Conservation (phyloP, 1,140 invertebrate genomes). For the Cecropterus lyciades region DNA sequence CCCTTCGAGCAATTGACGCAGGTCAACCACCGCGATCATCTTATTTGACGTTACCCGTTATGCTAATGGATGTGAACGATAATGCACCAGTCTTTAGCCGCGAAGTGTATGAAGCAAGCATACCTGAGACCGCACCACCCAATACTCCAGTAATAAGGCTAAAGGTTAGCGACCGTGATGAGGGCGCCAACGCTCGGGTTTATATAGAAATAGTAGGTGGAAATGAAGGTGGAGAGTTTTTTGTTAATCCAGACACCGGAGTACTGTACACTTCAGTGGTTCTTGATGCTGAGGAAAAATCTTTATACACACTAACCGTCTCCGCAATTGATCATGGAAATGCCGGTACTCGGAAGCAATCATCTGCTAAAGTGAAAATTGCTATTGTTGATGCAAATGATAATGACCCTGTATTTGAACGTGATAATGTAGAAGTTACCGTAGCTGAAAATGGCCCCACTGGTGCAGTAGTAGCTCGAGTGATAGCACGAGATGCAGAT, state of each 20-base stretch:
- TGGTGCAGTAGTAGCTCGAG: conserved; percentile 92
- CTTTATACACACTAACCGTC: conserved; percentile 95
- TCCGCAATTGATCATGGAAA: conserved; percentile 96
- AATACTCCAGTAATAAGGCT: conserved; percentile 94
- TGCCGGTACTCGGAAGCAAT: conserved; percentile 92
- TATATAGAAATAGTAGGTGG: conserved; percentile 96
- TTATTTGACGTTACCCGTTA: conserved; percentile 90
- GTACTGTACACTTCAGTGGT: conserved; percentile 93
- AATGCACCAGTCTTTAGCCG: conserved; percentile 95
- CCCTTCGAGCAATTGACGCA: conserved; percentile 92
- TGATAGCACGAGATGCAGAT: conserved; percentile 94
- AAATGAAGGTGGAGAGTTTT: conserved; percentile 95
- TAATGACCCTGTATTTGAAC: conserved; percentile 95
- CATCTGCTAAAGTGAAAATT: conserved; percentile 95
- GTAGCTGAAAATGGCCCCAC: conserved; percentile 95
- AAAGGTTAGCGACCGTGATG: conserved; percentile 93
- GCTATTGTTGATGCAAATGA: conserved; percentile 95
- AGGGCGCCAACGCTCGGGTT: conserved; percentile 92
- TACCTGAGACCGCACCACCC: conserved; percentile 94
- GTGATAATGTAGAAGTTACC: conserved; percentile 86
- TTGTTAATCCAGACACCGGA: conserved; percentile 94
- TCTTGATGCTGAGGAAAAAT: conserved; percentile 95
- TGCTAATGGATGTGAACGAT: conserved; percentile 93
- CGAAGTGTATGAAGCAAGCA: conserved; percentile 94
- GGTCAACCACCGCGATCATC: conserved; percentile 91